phyloP scores from a whole-genome alignment of 2,113 vertebrate species.

The Ophiodon elongatus region DNA sequence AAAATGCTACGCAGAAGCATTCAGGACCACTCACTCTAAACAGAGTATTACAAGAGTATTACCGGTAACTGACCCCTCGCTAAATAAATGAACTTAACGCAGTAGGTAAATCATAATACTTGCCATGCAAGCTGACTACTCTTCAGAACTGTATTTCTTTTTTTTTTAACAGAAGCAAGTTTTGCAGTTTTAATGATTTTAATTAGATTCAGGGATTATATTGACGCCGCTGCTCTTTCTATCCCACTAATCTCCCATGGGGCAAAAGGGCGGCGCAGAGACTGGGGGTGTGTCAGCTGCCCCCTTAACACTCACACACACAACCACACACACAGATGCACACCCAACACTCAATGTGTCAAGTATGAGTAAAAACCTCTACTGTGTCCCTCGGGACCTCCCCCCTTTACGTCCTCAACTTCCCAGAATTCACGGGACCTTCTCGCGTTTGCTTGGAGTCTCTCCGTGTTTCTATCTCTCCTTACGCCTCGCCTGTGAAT shows the following conservation, averaged over 20 bases:
- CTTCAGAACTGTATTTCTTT: constrained; percentile 2
- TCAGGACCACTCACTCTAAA: background rate
- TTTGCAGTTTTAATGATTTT: constrained; percentile 35
- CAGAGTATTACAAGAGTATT: no score
- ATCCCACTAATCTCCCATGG: constrained; percentile 65
- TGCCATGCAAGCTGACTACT: background rate
- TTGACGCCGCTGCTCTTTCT: constrained; percentile 30
- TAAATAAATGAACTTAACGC: no score
- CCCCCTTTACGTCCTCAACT: constrained; percentile 26
- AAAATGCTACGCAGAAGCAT: background rate
- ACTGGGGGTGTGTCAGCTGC: constrained; percentile 61
- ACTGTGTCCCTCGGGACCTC: constrained; percentile 57
- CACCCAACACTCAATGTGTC: constrained; percentile 54
- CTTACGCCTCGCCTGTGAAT: background rate
- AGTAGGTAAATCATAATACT: background rate
- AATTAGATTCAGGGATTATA: constrained; percentile 43
- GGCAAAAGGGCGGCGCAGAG: constrained; percentile 49
- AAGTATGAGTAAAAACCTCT: constrained; percentile 65
- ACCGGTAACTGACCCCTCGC: background rate
- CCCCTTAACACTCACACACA: constrained; percentile 53
- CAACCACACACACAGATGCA: constrained; percentile 20
- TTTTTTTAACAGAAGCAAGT: constrained; percentile 5
- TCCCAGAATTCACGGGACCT: constrained; percentile 53
- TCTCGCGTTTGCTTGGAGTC: constrained; percentile 18
- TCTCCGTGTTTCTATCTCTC: background rate